Percentiles rank a stretch among this genome's conserved stretches.
Evolutionary conservation across 2,888 invertebrate species (phyloP).

Genomic region (Ornithoptera priamus): DNA sequence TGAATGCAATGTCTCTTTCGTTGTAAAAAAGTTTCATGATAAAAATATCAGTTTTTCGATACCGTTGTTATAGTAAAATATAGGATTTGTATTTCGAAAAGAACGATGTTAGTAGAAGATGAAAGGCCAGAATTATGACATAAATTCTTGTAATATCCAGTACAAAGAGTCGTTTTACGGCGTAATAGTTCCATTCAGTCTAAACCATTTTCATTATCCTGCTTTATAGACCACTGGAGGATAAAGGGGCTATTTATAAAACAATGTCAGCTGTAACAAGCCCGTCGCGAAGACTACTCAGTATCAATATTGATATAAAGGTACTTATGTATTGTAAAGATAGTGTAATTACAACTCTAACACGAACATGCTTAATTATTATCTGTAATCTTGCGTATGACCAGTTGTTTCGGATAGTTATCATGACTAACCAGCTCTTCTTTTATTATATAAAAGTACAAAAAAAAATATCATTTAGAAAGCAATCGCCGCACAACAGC

Average conservation of each 20-base stretch:
- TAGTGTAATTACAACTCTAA: not conserved
- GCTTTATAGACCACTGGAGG: slow-evolving; percentile 27
- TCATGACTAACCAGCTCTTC: not conserved
- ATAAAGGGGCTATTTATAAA: slow-evolving; percentile 24
- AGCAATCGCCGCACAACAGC: slow-evolving; percentile 16
- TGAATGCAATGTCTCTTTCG: too few species aligned
- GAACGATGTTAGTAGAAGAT: not conserved
- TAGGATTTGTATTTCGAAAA: not conserved
- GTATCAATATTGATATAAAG: slow-evolving; percentile 11
- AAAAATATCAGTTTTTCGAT: not conserved
- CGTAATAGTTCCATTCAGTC: slow-evolving; percentile 24
- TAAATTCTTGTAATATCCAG: slow-evolving; percentile 20
- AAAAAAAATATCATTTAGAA: slow-evolving; percentile 9
- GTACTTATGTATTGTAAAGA: not conserved
- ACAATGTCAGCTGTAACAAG: slow-evolving; percentile 22
- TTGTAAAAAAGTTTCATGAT: too few species aligned
- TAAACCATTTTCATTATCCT: slow-evolving; percentile 27
- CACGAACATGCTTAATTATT: not conserved
- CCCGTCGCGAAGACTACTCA: slow-evolving; percentile 7
- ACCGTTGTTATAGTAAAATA: not conserved
- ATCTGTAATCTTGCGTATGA: not conserved
- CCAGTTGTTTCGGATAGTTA: too few species aligned
- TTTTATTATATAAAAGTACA: not conserved
- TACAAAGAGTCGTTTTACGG: slow-evolving; percentile 24
- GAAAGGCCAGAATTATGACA: slow-evolving; percentile 13